Percentiles rank a stretch among this genome's conserved stretches.
These are phyloP conservation scores for Trichopoda pennipes DNA, from an alignment of 2,888 invertebrate genomes.

Conservation along the genomic window DNA sequence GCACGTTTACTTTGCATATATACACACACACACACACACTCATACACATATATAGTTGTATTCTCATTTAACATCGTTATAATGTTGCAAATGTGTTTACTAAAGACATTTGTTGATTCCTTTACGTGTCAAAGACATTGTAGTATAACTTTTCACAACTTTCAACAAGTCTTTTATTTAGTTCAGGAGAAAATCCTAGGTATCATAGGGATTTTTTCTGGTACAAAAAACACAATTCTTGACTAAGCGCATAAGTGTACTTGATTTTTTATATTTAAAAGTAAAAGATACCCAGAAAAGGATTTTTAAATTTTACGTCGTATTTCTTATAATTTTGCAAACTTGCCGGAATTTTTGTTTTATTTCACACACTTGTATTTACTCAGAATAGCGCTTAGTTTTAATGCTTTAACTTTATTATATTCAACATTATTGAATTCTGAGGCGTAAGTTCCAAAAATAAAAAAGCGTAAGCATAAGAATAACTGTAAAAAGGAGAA, in stretches of 20 bases:
- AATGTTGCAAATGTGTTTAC: conserved; percentile 31
- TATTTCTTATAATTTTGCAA: background rate
- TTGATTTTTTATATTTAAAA: no score
- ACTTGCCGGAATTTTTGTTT: no score
- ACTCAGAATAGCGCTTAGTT: background rate
- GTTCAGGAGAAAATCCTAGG: background rate
- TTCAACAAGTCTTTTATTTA: background rate
- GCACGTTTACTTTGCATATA: conserved; percentile 19
- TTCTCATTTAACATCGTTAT: conserved; percentile 10
- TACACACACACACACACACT: background rate
- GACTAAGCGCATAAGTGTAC: no score
- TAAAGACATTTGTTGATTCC: conserved; percentile 60
- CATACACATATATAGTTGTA: background rate
- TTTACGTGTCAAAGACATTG: conserved; percentile 48
- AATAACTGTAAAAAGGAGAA: background rate
- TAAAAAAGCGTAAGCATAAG: background rate
- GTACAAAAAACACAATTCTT: background rate
- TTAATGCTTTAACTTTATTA: conserved; percentile 21
- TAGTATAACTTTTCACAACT: background rate
- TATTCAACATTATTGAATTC: conserved; percentile 52
- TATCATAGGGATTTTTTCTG: background rate
- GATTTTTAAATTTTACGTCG: no score
- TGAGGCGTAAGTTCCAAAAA: conserved; percentile 19
- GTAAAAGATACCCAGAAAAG: no score
- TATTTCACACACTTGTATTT: background rate